A percentile compares a stretch with the other conserved stretches of the same genome.
Evolutionary conservation across 2,888 invertebrate genomes (phyloP).

Genomic region (Drosophila yooni): DNA sequence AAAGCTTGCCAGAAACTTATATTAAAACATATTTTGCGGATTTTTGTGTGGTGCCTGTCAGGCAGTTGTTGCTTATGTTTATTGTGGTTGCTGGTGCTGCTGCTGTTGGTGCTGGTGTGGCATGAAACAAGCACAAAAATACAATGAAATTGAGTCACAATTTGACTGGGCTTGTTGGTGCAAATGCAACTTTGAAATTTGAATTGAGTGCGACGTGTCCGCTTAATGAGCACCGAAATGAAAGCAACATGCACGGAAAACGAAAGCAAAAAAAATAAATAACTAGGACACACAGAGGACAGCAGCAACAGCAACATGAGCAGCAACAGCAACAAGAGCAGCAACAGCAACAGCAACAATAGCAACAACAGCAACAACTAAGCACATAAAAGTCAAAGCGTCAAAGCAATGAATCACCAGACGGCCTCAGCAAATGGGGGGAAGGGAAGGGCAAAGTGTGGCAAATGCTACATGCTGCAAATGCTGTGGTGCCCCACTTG

Average conservation of each 20-base stretch:
- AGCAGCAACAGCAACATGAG: background rate
- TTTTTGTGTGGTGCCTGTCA: conserved; percentile 71
- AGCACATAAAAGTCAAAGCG: conserved; percentile 75
- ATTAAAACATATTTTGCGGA: conserved; percentile 79
- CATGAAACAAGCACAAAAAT: conserved; percentile 74
- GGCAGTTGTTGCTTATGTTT: conserved; percentile 6
- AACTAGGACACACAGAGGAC: conserved; percentile 52
- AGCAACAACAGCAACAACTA: conserved; percentile 37
- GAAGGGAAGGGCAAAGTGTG: conserved; percentile 12
- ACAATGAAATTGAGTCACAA: conserved; percentile 77
- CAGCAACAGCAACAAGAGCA: background rate
- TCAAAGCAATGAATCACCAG: conserved; percentile 80
- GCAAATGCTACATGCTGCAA: conserved; percentile 7
- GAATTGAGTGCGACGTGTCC: conserved; percentile 58
- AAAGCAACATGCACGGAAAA: conserved; percentile 48
- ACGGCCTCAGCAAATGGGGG: conserved; percentile 7
- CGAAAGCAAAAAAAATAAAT: conserved; percentile 58
- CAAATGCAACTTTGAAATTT: conserved; percentile 56
- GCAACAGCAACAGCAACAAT: background rate
- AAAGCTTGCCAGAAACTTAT: conserved; percentile 57
- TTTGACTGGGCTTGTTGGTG: conserved; percentile 41
- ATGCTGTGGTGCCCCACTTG: conserved; percentile 53
- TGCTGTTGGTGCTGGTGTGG: conserved; percentile 37
- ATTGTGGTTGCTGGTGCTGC: conserved; percentile 20
- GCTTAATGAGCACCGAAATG: conserved; percentile 47